A percentile compares a stretch with the other conserved stretches of the same genome.
Evolutionary conservation across 2,113 vertebrate species (phyloP).

Genomic region (Chinchilla lanigera): DNA sequence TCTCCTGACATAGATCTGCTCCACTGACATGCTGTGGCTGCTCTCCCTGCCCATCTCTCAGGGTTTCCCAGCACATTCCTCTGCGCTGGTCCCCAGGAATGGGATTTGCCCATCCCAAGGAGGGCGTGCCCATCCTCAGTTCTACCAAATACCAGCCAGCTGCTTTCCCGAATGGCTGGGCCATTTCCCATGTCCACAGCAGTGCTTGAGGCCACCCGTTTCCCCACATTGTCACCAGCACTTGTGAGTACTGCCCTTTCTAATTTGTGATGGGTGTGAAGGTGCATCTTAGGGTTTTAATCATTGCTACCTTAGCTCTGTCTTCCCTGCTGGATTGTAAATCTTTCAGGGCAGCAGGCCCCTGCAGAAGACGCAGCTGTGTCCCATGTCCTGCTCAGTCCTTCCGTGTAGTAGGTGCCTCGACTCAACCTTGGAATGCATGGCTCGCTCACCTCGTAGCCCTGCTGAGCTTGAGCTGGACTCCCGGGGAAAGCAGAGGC

Average conservation of each 20-base stretch:
- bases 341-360: not conserved
- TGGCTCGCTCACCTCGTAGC: not conserved
- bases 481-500: not conserved
- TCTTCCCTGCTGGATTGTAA: not conserved
- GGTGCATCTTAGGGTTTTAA: not conserved
- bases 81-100: not conserved
- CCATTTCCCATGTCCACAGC: not conserved
- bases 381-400: not conserved
- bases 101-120: not conserved
- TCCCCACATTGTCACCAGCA: not conserved
- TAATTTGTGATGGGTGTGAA: not conserved
- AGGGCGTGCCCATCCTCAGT: not conserved
- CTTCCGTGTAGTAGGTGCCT: not conserved
- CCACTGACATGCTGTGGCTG: fast-evolving
- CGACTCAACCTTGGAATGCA: not conserved
- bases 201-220: not conserved
- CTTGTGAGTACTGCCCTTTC: not conserved
- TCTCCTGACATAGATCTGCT: not conserved
- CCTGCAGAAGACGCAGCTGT: not conserved
- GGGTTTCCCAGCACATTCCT: not conserved
- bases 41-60: not conserved
- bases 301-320: not conserved
- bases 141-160: not conserved
- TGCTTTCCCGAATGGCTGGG: not conserved
- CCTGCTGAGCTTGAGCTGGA: not conserved